Base-by-base conservation (phyloP, 2,888 invertebrate genomes). In the Euproctis similis region DNA sequence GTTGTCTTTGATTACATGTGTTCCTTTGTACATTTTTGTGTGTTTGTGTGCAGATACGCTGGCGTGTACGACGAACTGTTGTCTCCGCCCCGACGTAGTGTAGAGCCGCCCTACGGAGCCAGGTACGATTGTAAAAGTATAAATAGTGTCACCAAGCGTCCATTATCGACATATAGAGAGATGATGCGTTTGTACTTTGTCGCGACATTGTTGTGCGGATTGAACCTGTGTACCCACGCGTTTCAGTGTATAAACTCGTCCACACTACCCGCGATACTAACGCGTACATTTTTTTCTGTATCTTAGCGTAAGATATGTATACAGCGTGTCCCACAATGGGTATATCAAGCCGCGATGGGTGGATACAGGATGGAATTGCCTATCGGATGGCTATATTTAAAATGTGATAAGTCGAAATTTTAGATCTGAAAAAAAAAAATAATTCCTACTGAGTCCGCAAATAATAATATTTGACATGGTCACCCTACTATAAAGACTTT, bases 101-200 rank as follows among this genome's bases (percentile, higher is more conserved):
- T 80, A 46, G 84, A 84, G 62, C 80, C 78, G 65, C 78, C 81
- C 30, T 80, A 75, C 58, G 82, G 80, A 81, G 53, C 77, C 81
- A 84, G 82, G 82, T 84, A 84, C 82, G 81, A 78, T 65, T 73
- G 78, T 75, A 72, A 76, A 56, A 73, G 60, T 74, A 68, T 78
- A 77, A 71, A 58, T 77, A 75, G 75, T 63, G 73, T 61, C 65
- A 56, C 42, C 62, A 59, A 47, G 61, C 60, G 64, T 54, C 63
- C 49, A 48, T 57, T 61, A 46, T 39, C 61, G 54, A 39, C 59
- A 43, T 36, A 45, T 60, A 53, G 42, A 43, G 57, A 39, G 54
- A 55, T 57, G 42, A 57, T 56, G 57, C 54, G 50, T 46, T 6
- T 4, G 4, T n/a, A n/a, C n/a, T 48, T 53, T 47, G 48, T 56